Conservation (phyloP, 2,113 vertebrate genomes). For the Muscicapa adusta region DNA sequence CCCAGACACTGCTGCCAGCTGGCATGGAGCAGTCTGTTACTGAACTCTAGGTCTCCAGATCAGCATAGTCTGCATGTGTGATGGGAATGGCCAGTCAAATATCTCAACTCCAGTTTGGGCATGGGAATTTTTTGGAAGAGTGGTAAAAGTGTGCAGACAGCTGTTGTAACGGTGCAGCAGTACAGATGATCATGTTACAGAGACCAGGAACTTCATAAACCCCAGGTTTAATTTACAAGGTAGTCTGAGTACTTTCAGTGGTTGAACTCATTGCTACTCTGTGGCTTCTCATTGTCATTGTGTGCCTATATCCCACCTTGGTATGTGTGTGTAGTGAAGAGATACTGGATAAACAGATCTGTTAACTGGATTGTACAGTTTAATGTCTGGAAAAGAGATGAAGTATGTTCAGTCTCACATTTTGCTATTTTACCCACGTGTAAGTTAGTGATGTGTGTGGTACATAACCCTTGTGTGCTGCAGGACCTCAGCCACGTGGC, state of each 20-base stretch:
- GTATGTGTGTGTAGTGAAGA: not conserved
- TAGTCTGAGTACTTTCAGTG: not conserved
- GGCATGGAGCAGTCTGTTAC: not conserved
- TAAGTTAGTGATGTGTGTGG: not conserved
- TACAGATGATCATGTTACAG: not conserved
- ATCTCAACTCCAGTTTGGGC: not conserved
- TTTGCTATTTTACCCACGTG: not conserved
- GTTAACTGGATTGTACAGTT: not conserved
- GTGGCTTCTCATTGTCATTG: not conserved
- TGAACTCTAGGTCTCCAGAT: not conserved
- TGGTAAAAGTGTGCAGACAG: not conserved
- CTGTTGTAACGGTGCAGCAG: not conserved
- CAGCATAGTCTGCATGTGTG: not conserved
- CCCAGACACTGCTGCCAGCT: conserved; percentile 27
- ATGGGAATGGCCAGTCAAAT: not conserved
- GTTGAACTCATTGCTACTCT: not conserved
- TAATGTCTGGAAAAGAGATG: not conserved
- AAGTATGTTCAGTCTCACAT: not conserved
- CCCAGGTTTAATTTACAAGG: not conserved
- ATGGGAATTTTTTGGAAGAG: not conserved
- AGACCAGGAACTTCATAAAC: not conserved
- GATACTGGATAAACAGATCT: not conserved
- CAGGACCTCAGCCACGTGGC: conserved; percentile 93
- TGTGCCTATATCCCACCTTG: not conserved
- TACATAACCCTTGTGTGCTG: not conserved